Evolutionary conservation across 1,140 invertebrate genomes (phyloP), one percentile per base, ranked within the genome.

Genomic region (Nixonia krombeini): DNA sequence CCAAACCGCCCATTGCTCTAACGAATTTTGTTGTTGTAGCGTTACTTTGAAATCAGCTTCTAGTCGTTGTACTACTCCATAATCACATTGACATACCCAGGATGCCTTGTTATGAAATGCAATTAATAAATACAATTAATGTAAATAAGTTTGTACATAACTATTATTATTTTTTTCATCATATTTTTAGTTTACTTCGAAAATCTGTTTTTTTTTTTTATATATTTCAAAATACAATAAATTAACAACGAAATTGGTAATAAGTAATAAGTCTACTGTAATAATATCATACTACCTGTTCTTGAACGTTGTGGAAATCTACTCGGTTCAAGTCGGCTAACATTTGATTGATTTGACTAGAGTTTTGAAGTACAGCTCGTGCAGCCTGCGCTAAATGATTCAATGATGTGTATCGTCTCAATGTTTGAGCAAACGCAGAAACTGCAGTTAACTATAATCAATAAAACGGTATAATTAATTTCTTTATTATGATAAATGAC

Each of bases 1-100:
- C 98, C 98, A 99, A 31, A 89, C 89, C 21, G 97, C 96, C 98
- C 98, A 99, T 80, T 97, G 93, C 83, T 99, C 97, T 65, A 99
- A 86, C 7, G 94, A 92, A 77, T 95, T 95, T 83, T 97, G 95
- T 74, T 95, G 94, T 70, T 95, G 94, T 50, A 97, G 87, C 2
- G 95, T 96, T 28, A 92, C 88, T 86, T 99, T 99, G 76, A 98
- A 99, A 81, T 98, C 96, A 37, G 92, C 90, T 77, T 98, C 95
- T 33, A 99, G 87, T 50, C 92, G 89, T 71, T 93, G 91, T 1
- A 98, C 95, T 45, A 96, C 90, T 23, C 89, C 87, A 68, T 93
- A 91, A 72, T 96, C 94, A 87, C 96, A 99, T 70, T 96, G 93
- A 82, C 97, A 99, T 1, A 99, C 96, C 97, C 97, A 99, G 0